These are phyloP conservation scores for Porphyrio hochstetteri DNA, from an alignment of 2,113 vertebrate genomes.

Conservation along the genomic window DNA sequence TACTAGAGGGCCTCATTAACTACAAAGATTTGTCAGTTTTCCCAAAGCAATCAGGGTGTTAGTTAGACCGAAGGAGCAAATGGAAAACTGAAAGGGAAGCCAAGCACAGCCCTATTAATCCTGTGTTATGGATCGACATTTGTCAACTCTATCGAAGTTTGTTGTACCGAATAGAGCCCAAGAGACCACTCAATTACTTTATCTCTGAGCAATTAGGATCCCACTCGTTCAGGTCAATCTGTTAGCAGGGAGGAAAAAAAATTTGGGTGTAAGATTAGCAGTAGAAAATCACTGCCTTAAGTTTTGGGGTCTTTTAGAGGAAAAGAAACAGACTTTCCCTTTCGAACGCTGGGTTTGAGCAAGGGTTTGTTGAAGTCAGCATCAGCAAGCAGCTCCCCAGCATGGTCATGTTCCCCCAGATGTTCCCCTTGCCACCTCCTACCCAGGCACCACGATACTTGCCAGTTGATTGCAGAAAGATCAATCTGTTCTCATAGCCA, in stretches of 20 bases:
- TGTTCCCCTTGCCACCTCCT: background rate
- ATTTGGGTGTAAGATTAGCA: constrained; percentile 8
- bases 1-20: constrained; percentile 68
- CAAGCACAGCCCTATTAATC: constrained; percentile 72
- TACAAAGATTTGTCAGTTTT: constrained; percentile 69
- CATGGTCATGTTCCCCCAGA: background rate
- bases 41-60: constrained; percentile 64
- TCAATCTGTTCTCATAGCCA: background rate
- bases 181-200: constrained; percentile 76
- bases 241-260: constrained; percentile 17
- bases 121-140: constrained; percentile 71
- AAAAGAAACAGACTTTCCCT: background rate
- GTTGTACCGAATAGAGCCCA: constrained; percentile 65
- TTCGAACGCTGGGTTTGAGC: background rate
- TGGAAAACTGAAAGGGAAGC: constrained; percentile 57
- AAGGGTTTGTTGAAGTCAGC: background rate
- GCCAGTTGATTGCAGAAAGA: background rate
- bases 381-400: background rate
- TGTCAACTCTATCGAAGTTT: constrained; percentile 74
- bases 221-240: constrained; percentile 60
- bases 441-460: background rate
- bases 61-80: constrained; percentile 56
- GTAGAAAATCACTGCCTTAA: constrained; percentile 10
- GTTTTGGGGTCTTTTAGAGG: background rate
- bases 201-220: constrained; percentile 72